phyloP scores from a whole-genome alignment of 1,140 invertebrate genomes.

The Philopotamus ludificatus region DNA sequence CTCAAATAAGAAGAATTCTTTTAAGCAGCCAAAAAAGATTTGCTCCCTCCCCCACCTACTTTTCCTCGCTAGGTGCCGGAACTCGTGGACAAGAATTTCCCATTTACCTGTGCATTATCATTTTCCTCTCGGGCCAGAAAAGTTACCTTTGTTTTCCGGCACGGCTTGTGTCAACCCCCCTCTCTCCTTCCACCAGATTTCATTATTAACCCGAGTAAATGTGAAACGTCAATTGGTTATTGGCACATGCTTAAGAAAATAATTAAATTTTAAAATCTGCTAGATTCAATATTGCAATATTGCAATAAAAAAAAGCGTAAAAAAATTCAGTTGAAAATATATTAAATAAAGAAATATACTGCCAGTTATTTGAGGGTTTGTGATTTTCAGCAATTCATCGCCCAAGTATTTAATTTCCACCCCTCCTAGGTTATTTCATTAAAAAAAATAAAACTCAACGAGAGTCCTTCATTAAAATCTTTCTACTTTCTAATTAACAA shows the following conservation, averaged over 20 bases:
- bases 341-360: no score
- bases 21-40: conserved; percentile 14
- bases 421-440: background rate
- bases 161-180: background rate
- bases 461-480: no score
- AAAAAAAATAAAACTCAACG: no score
- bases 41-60: background rate
- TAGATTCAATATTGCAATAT: no score
- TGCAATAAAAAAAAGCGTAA: no score
- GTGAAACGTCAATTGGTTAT: background rate
- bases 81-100: conserved; percentile 13
- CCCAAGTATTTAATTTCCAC: background rate
- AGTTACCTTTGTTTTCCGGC: conserved; percentile 12
- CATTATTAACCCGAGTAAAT: background rate
- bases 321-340: no score
- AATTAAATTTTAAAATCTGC: background rate
- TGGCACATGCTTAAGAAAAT: background rate
- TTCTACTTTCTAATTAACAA: no score
- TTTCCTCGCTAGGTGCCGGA: background rate
- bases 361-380: background rate
- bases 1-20: conserved; percentile 10
- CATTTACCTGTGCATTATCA: conserved; percentile 24
- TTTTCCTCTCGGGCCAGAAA: conserved; percentile 3
- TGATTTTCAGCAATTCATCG: background rate
- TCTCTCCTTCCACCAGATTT: no score